Base-by-base conservation (phyloP, 2,888 invertebrate genomes). In the Xylota segnis region DNA sequence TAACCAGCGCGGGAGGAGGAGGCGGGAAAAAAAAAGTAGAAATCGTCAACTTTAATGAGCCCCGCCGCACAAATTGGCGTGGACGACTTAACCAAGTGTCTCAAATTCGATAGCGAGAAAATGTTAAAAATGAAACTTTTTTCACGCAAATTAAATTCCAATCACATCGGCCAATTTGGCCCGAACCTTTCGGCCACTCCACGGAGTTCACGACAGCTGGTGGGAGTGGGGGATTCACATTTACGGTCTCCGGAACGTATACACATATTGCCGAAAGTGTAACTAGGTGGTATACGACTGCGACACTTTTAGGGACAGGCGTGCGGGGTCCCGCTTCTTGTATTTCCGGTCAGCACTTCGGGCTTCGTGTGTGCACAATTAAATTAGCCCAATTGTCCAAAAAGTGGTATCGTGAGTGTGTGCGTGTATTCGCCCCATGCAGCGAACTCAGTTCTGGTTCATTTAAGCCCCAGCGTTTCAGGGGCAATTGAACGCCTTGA, bases 61-160 rank as follows among this genome's bases (percentile, higher is more conserved):
- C 43, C 18, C 66, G 14, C 56, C 63, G 40, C 65, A 75, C 75
- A 75, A 81, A 84, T 81, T 84, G 81, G 75, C 75, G 65, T 81
- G 75, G 65, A 84, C 84, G 79, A 81, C 81, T 84, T 71, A 52
- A 58, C 79, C 63, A 75, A 79, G 45, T 63, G 63, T 70, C 68
- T 83, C 66, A 54, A 81, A 45, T 70, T 72, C 65, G 61, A 52
- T 65, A 45, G 66, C 75, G 58, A 84, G 50, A 70, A 75, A 79
- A 75, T 79, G 65, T 78, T 56, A 71, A 81, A 72, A 86, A 82
- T 71, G 75, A 86, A 86, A 86, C 71, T 76, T 56, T 78, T 78
- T 74, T 76, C 76, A 82, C 76, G 61, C 86, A 72, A 86, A 82
- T 86, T 82, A 82, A 66, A 86, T 86, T 86, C 86, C 76, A 77